Conservation (phyloP, 2,888 invertebrate species). For the Polymixis flavicincta region DNA sequence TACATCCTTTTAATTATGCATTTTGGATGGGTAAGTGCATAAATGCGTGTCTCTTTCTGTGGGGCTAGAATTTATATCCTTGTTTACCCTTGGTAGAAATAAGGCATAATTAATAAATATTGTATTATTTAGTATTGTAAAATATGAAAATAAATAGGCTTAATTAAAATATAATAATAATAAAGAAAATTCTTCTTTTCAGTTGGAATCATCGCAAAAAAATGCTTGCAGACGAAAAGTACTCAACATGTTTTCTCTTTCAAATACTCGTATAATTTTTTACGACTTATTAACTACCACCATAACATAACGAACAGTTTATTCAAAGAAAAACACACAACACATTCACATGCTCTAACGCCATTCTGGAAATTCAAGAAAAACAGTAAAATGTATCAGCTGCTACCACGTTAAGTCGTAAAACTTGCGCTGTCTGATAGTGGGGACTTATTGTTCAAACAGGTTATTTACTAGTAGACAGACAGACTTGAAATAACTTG, state of each 20-base stretch:
- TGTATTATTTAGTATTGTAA: too few species aligned
- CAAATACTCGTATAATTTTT: conserved; percentile 10
- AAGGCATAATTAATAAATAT: too few species aligned
- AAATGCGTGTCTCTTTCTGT: too few species aligned
- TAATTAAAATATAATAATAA: background rate
- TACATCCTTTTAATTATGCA: too few species aligned
- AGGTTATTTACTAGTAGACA: background rate
- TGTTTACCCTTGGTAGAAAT: too few species aligned
- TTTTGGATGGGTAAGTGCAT: too few species aligned
- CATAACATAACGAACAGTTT: conserved; percentile 28
- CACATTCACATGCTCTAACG: conserved; percentile 12
- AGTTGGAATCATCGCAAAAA: background rate
- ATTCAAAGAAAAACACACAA: conserved; percentile 31
- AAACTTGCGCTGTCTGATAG: conserved; percentile 10
- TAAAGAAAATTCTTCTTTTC: background rate
- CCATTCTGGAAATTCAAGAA: conserved; percentile 17
- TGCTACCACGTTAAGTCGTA: conserved; percentile 31
- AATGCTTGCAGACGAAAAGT: conserved; percentile 2
- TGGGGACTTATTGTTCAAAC: background rate
- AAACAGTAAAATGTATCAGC: conserved; percentile 40
- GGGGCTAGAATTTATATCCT: too few species aligned
- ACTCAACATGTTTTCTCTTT: conserved; percentile 8
- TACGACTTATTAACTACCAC: conserved; percentile 8
- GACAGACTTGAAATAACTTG: background rate
- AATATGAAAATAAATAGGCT: background rate